phyloP scores from a whole-genome alignment of 2,888 invertebrate genomes.

The Eupithecia subumbrata region DNA sequence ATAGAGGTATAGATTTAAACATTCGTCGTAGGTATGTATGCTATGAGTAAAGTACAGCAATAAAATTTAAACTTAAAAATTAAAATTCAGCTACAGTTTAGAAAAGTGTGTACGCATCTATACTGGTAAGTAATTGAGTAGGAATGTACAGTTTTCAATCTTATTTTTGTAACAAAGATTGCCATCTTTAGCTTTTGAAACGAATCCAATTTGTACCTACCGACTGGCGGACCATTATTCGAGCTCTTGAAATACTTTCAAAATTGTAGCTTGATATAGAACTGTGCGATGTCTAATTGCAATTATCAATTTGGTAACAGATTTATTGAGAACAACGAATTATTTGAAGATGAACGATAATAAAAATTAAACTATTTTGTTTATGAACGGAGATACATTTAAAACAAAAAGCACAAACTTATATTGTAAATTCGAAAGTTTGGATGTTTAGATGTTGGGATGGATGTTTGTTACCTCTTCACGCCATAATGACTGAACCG shows the following conservation, averaged over 20 bases:
- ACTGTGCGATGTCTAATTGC: slow-evolving; percentile 31
- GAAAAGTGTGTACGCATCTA: background rate
- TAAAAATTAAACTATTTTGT: background rate
- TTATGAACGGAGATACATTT: too few species aligned
- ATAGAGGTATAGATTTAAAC: too few species aligned
- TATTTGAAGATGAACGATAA: background rate
- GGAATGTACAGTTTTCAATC: background rate
- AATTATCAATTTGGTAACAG: slow-evolving; percentile 1
- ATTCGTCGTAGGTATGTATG: too few species aligned
- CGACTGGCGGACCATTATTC: background rate
- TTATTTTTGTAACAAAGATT: background rate
- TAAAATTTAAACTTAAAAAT: too few species aligned
- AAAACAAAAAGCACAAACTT: too few species aligned
- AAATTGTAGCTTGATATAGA: slow-evolving; percentile 5
- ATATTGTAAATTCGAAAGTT: too few species aligned
- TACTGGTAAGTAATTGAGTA: background rate
- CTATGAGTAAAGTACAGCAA: too few species aligned
- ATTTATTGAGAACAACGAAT: background rate
- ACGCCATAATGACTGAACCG: too few species aligned
- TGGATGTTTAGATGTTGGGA: too few species aligned
- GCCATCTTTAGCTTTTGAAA: background rate
- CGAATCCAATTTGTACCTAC: background rate
- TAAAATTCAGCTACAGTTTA: too few species aligned
- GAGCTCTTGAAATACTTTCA: slow-evolving; percentile 9
- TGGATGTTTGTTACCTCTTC: too few species aligned